phyloP scores from a whole-genome alignment of 2,797 vertebrate species.

The Perodicticus potto region DNA sequence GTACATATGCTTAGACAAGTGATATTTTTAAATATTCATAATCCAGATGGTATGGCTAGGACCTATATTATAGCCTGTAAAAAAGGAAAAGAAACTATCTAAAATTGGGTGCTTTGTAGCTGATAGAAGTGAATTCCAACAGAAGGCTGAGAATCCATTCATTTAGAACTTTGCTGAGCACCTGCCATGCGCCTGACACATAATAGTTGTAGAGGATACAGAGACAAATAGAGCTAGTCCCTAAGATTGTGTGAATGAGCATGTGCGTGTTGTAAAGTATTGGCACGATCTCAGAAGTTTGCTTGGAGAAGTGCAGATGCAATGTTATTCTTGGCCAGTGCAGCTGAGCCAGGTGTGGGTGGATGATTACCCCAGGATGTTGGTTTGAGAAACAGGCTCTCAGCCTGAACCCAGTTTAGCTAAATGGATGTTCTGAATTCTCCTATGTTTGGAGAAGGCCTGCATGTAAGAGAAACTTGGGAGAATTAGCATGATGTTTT shows the following conservation, averaged over 20 bases:
- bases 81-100: not conserved
- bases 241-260: not conserved
- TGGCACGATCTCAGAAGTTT: not conserved
- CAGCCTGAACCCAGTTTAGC: not conserved
- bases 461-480: not conserved
- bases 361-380: not conserved
- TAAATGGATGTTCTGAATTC: not conserved
- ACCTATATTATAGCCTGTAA: slow-evolving; percentile 23
- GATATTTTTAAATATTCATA: slow-evolving; percentile 63
- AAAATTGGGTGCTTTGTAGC: slow-evolving; percentile 54
- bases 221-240: not conserved
- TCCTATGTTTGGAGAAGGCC: not conserved
- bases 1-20: slow-evolving; percentile 55
- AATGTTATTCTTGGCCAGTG: not conserved
- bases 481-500: not conserved
- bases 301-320: not conserved
- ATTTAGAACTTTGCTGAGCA: not conserved
- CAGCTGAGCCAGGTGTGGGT: not conserved
- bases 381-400: not conserved
- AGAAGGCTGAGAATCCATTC: slow-evolving; percentile 52
- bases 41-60: slow-evolving; percentile 58
- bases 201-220: not conserved
- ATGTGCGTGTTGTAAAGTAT: not conserved
- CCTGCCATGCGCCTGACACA: not conserved
- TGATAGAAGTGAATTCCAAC: slow-evolving; percentile 30